A percentile compares a stretch with the other conserved stretches of the same genome.
phyloP scores from a whole-genome alignment of 2,888 invertebrate genomes.

The Drosophila anomalata region DNA sequence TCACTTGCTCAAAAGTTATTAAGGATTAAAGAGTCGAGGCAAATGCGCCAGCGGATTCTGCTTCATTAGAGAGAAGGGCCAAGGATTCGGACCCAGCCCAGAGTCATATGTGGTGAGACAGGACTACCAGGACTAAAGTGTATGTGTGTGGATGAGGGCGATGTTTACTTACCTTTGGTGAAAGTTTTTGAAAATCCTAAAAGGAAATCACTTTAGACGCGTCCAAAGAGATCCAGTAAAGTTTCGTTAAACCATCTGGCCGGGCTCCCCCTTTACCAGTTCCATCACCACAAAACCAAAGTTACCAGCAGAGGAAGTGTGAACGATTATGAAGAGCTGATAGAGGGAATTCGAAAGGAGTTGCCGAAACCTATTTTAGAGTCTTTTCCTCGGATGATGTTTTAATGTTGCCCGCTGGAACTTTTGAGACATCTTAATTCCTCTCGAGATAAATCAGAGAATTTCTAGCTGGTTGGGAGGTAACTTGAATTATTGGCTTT shows the following conservation, averaged over 20 bases:
- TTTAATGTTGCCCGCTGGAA: constrained; percentile 67
- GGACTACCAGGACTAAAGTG: constrained; percentile 1
- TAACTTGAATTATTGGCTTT: not conserved
- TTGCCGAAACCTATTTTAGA: constrained; percentile 9
- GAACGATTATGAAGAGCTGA: constrained; percentile 70
- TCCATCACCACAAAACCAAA: constrained; percentile 34
- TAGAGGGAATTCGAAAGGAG: constrained; percentile 29
- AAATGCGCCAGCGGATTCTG: constrained; percentile 63
- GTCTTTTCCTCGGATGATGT: constrained; percentile 36
- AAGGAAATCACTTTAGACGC: constrained; percentile 81
- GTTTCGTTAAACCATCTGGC: constrained; percentile 50
- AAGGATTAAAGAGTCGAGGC: constrained; percentile 76
- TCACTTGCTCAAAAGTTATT: constrained; percentile 79
- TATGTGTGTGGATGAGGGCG: constrained; percentile 14
- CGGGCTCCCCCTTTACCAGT: not conserved
- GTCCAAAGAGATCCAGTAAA: constrained; percentile 69
- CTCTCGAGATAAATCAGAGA: constrained; percentile 78
- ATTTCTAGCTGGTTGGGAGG: constrained; percentile 4
- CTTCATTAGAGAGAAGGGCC: constrained; percentile 67
- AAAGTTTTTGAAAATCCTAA: constrained; percentile 81
- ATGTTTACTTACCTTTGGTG: constrained; percentile 69
- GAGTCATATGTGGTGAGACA: constrained; percentile 26
- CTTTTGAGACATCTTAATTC: constrained; percentile 82
- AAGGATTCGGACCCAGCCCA: constrained; percentile 31
- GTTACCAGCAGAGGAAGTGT: constrained; percentile 58